Evolutionary conservation across 2,888 invertebrate species (phyloP).

Genomic region (Cybosia mesomella): DNA sequence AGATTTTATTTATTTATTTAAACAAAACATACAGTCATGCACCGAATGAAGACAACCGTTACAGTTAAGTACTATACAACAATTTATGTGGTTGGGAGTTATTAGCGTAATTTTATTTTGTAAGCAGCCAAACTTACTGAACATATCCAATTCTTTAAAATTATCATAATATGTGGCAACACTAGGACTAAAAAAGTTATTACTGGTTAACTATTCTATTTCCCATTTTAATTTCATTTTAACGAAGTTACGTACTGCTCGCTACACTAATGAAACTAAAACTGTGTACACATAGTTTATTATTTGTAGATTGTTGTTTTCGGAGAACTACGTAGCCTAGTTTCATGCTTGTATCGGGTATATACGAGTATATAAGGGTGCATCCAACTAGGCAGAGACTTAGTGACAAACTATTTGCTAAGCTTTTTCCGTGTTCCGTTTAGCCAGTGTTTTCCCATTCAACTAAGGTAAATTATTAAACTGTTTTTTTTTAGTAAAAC

Average conservation of each 20-base stretch:
- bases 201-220: background rate
- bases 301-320: slow-evolving; percentile 32
- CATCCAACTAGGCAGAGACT: background rate
- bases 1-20: too few species aligned
- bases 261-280: slow-evolving; percentile 30
- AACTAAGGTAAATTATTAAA: background rate
- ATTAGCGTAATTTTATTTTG: too few species aligned
- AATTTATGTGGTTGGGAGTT: too few species aligned
- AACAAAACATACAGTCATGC: too few species aligned
- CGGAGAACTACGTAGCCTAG: slow-evolving; percentile 24
- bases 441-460: background rate
- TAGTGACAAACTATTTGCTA: background rate
- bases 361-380: background rate
- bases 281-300: too few species aligned
- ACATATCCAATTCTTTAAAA: too few species aligned
- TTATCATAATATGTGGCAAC: background rate
- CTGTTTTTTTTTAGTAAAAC: too few species aligned
- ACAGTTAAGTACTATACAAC: too few species aligned
- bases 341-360: slow-evolving; percentile 28
- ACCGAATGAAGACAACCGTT: too few species aligned
- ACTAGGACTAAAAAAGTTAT: background rate
- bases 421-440: background rate
- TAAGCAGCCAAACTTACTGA: too few species aligned
- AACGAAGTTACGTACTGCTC: background rate
- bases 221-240: background rate